A percentile compares a stretch with the other conserved stretches of the same genome.
phyloP scores from a whole-genome alignment of 2,113 vertebrate genomes.

The Zingel zingel region DNA sequence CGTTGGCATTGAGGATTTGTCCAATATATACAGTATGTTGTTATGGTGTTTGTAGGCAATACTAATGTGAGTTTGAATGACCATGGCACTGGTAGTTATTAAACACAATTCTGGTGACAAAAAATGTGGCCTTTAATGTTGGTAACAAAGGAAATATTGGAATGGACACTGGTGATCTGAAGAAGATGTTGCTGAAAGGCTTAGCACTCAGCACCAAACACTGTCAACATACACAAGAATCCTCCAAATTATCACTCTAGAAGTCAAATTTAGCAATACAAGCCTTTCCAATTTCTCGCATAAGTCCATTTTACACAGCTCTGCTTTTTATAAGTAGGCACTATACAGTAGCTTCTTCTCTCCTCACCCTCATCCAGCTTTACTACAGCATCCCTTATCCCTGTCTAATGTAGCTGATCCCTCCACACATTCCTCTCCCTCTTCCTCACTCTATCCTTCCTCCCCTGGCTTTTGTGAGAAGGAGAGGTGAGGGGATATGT shows the following conservation, averaged over 20 bases:
- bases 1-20: no score
- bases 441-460: conserved; percentile 35
- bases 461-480: conserved; percentile 56
- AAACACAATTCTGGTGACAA: background rate
- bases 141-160: background rate
- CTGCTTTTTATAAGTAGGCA: conserved; percentile 26
- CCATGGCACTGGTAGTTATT: background rate
- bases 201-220: background rate
- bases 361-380: conserved; percentile 70
- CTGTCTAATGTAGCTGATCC: conserved; percentile 71
- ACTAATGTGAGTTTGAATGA: no score
- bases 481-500: conserved; percentile 66
- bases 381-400: conserved; percentile 67
- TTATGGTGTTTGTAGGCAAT: background rate
- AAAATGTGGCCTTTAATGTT: background rate
- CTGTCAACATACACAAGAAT: background rate
- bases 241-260: background rate
- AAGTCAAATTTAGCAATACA: conserved; percentile 14
- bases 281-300: background rate
- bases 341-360: conserved; percentile 36
- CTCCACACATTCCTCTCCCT: conserved; percentile 34
- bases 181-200: background rate
- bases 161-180: background rate
- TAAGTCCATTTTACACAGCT: conserved; percentile 35
- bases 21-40: no score